Evolutionary conservation across 2,113 vertebrate genomes (phyloP), one percentile per base, ranked within the genome.

Genomic region (Silurus glanis): DNA sequence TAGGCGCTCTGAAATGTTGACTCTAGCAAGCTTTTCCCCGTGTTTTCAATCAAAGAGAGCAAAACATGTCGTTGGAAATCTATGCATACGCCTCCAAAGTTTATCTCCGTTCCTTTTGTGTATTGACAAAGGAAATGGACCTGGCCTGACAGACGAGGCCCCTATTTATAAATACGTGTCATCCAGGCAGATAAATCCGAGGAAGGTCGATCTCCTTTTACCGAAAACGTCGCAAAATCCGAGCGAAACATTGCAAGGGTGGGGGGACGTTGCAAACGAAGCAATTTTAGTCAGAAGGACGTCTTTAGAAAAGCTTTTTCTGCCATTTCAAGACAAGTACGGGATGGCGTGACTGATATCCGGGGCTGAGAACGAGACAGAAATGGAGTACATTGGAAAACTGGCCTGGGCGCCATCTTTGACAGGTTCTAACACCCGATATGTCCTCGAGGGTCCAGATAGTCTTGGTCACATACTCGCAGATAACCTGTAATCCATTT

Each of bases 201-300:
- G 49, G 53, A 74, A 80, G 84, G 64, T 62, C 59, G 21, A 66
- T 69, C 81, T 83, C 79, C 83, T 85, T 83, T 80, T 51, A 72
- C 5, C 47, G 53, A 92, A 72, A 61, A 61, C 85, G 17, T 76
- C 82, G 8, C 85, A 13, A 83, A 37, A 82, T 95, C 94, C 91
- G 93, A 92, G 93, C 91, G 90, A 93, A 94, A 94, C 87, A 87
- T 89, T 89, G 89, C 91, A 85, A 83, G 83, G 82, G 53, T 55
- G 55, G 86, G 47, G 0, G 2, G 9, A 47, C 5, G 59, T 92
- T 92, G 92, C 94, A 83, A 92, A 91, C 93, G 87, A 91, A 86
- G 90, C 87, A 2, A 86, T 94, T 94, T 93, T 90, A 91, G 91
- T 93, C 93, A 91, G 91, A 94, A 92, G 92, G 93, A 94, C 37